A percentile compares a stretch with the other conserved stretches of the same genome.
Conservation (phyloP, 2,113 vertebrate genomes). For the Lasiurus borealis region DNA sequence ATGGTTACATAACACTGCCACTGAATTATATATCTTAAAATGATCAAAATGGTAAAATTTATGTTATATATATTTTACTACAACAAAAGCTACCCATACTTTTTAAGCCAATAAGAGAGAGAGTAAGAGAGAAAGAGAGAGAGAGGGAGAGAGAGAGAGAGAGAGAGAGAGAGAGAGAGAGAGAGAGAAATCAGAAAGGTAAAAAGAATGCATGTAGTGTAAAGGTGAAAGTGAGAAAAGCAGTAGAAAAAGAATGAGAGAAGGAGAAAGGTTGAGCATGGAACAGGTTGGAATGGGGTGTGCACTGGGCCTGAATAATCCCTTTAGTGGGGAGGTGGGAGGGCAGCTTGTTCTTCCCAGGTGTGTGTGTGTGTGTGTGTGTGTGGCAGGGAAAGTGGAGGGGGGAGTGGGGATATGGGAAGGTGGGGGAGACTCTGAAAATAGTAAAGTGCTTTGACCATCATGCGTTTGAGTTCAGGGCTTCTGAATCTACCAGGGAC, state of each 20-base stretch:
- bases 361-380: not conserved
- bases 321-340: not conserved
- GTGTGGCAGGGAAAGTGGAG: no score
- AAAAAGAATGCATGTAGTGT: not conserved
- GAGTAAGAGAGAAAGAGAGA: no score
- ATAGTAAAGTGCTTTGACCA: not conserved
- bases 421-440: not conserved
- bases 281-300: not conserved
- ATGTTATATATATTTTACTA: not conserved
- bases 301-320: no score
- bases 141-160: no score
- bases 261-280: not conserved
- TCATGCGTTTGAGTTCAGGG: not conserved
- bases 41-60: not conserved
- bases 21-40: not conserved
- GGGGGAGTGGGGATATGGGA: no score
- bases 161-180: no score
- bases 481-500: not conserved
- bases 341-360: not conserved
- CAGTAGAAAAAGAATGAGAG: not conserved
- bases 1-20: not conserved
- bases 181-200: no score
- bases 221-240: not conserved
- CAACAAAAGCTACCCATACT: not conserved
- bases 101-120: not conserved